A percentile compares a stretch with the other conserved stretches of the same genome.
phyloP scores from a whole-genome alignment of 2,888 invertebrate species.

The Ormyrus pomaceus region DNA sequence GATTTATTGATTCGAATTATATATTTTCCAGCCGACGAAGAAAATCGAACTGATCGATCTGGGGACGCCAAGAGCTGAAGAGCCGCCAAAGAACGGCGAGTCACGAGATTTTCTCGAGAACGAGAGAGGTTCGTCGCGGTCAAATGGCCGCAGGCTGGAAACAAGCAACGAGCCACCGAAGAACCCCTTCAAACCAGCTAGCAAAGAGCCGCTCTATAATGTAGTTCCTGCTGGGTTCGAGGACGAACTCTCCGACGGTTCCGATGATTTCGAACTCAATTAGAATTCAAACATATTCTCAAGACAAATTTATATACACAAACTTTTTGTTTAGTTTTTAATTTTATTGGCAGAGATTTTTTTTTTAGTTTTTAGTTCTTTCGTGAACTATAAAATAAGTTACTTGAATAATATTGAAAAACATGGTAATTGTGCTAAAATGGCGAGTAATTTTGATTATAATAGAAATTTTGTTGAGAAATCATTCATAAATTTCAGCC shows the following conservation, averaged over 20 bases:
- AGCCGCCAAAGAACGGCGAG: not conserved
- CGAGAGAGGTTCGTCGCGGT: slow-evolving; percentile 55
- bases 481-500: not conserved
- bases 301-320: too few species aligned
- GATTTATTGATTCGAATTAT: not conserved
- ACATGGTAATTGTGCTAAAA: too few species aligned
- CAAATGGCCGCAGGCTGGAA: not conserved
- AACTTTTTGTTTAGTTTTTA: too few species aligned
- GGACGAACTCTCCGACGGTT: slow-evolving; percentile 61
- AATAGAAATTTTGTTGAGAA: too few species aligned
- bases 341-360: too few species aligned
- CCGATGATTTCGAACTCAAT: slow-evolving; percentile 54
- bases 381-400: too few species aligned
- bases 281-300: slow-evolving; percentile 49
- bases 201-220: not conserved
- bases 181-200: slow-evolving; percentile 27
- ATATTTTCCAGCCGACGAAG: slow-evolving; percentile 26
- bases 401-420: too few species aligned
- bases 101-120: slow-evolving; percentile 55
- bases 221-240: slow-evolving; percentile 64
- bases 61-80: slow-evolving; percentile 61
- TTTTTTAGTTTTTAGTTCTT: too few species aligned
- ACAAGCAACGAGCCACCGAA: slow-evolving; percentile 50
- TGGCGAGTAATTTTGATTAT: too few species aligned
- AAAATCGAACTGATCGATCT: slow-evolving; percentile 62